phyloP scores from a whole-genome alignment of 53 echinoderm and acorn worm species.

The Echinometra lucunter region DNA sequence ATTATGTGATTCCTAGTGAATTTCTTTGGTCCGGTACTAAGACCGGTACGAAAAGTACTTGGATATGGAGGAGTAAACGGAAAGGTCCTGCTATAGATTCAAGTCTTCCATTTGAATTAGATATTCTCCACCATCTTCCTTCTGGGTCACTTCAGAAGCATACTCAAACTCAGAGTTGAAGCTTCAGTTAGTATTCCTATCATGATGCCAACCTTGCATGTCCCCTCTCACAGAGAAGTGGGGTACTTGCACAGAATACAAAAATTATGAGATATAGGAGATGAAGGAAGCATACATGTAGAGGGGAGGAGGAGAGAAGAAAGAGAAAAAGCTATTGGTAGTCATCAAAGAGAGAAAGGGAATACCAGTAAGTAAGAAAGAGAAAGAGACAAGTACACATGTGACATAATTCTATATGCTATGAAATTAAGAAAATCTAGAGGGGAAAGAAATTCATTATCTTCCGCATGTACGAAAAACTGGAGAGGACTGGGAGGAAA shows the following conservation, averaged over 20 bases:
- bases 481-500: no score
- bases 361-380: no score
- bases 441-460: no score
- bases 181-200: not conserved
- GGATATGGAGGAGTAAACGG: not conserved
- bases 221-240: not conserved
- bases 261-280: not conserved
- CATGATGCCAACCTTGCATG: not conserved
- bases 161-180: not conserved
- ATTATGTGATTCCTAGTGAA: no score
- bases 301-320: not conserved
- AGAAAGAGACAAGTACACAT: no score
- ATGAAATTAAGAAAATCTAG: no score
- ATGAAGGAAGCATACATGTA: not conserved
- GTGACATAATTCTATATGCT: no score
- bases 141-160: not conserved
- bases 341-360: not conserved
- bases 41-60: not conserved
- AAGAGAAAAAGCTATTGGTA: not conserved
- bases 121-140: not conserved
- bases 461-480: no score
- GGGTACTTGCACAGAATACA: not conserved
- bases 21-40: no score
- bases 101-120: not conserved
- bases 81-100: not conserved